Conservation (phyloP, 2,113 vertebrate species). For the Sigmodon hispidus region DNA sequence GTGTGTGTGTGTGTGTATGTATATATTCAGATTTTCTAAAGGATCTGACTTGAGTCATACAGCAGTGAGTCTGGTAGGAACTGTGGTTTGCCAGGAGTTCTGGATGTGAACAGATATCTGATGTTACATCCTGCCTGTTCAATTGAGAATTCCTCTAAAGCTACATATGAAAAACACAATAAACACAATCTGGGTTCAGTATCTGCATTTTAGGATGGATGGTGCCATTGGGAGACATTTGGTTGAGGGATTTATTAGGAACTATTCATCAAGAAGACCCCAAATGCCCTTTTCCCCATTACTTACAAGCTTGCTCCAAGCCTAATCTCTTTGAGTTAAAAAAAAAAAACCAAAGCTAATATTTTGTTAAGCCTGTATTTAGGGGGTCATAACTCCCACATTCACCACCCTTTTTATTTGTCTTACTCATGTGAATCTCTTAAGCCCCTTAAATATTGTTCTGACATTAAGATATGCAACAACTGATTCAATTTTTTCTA, state of each 20-base stretch:
- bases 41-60: neutral
- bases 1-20: neutral
- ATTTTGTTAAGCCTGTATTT: constrained; percentile 11
- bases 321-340: constrained; percentile 3
- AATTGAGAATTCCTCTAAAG: constrained; percentile 42
- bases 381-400: neutral
- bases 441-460: neutral
- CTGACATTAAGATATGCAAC: neutral
- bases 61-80: constrained; percentile 17
- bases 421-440: neutral
- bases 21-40: constrained; percentile 26
- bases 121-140: neutral
- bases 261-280: neutral
- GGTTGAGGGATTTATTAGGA: constrained; percentile 19
- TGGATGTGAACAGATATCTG: neutral
- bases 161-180: constrained; percentile 10
- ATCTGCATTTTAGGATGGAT: neutral
- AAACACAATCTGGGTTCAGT: constrained; percentile 1
- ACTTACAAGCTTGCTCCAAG: neutral
- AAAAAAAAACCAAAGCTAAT: constrained; percentile 36
- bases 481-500: neutral
- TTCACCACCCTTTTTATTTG: neutral
- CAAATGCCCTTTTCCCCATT: constrained; percentile 3
- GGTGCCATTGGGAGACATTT: constrained; percentile 3
- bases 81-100: constrained; percentile 26